Evolutionary conservation across 2,797 vertebrate species (phyloP).

Genomic region (Labeo calbasu): DNA sequence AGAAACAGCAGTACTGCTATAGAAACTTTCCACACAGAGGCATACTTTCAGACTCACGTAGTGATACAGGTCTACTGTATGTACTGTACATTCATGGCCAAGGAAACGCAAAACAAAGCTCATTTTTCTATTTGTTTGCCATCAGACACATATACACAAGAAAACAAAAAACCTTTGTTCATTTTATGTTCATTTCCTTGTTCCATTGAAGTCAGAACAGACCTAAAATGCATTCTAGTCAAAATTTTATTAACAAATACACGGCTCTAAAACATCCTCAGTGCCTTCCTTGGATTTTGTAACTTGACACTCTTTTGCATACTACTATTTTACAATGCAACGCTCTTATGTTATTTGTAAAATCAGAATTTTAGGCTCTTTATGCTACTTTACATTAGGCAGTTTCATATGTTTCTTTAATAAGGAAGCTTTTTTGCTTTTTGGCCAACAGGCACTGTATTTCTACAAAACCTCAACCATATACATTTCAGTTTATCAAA

Average conservation of each 20-base stretch:
- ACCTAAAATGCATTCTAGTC: not conserved
- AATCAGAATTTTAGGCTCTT: not conserved
- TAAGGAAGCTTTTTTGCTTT: constrained; percentile 6
- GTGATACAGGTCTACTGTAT: not conserved
- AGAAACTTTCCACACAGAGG: constrained; percentile 42
- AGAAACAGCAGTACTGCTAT: constrained; percentile 51
- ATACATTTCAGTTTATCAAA: constrained; percentile 8
- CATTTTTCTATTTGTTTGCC: not conserved
- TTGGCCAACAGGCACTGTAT: not conserved
- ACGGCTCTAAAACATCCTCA: not conserved
- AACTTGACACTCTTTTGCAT: not conserved
- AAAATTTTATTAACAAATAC: not conserved
- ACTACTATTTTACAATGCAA: not conserved
- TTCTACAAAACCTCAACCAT: not conserved
- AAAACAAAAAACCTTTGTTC: not conserved
- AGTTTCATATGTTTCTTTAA: not conserved
- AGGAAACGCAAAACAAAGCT: constrained; percentile 23
- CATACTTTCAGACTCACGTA: constrained; percentile 26
- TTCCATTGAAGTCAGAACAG: not conserved
- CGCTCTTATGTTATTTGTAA: not conserved
- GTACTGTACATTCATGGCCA: not conserved
- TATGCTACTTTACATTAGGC: not conserved
- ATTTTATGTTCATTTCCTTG: not conserved
- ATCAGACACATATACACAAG: not conserved
- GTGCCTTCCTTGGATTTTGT: not conserved